Evolutionary conservation across 2,888 invertebrate species (phyloP), one percentile per base, ranked within the genome.

Genomic region (Athripsodes cinereus): DNA sequence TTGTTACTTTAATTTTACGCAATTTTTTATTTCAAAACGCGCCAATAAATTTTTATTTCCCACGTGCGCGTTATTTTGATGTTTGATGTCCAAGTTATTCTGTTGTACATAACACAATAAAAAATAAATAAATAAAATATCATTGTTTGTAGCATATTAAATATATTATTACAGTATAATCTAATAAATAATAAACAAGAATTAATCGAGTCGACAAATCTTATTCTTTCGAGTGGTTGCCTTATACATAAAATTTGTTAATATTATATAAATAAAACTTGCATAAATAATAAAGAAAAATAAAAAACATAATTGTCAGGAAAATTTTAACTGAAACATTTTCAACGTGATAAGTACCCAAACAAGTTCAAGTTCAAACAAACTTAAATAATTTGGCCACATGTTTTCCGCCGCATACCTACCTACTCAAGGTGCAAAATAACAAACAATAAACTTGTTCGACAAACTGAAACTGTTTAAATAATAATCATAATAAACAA

Each of bases 51-150:
- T n/a, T 40, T 40, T 40, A 40, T 40, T 40, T n/a, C 13, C 16
- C 40, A 16, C 13, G 40, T 40, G 40, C 40, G 40, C n/a, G 40
- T 40, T 13, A 34, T 60, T 56, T 53, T 57, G 60, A 21, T 57
- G 60, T 60, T 54, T 48, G 49, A 52, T 22, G 49, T 52, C 48
- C 31, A 22, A 52, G 51, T 57, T 6, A 50, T 50, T 21, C 48
- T 19, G 18, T 19, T 20, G 21, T 48, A 48, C 16, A n/a, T 40
- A 40, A 40, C 40, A 40, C 16, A 40, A 3, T 40, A 40, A 40
- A 8, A 40, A 40, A 40, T 40, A n/a, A 40, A 40, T 40, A 40
- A 40, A 40, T 3, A 40, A 8, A 40, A 3, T 40, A 40, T 26
- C 40, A 40, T 40, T 40, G 13, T 40, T 40, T n/a, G 13, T n/a